These are phyloP conservation scores for Ennomos fuscantarius DNA, from an alignment of 2,888 invertebrate genomes.

Conservation along the genomic window DNA sequence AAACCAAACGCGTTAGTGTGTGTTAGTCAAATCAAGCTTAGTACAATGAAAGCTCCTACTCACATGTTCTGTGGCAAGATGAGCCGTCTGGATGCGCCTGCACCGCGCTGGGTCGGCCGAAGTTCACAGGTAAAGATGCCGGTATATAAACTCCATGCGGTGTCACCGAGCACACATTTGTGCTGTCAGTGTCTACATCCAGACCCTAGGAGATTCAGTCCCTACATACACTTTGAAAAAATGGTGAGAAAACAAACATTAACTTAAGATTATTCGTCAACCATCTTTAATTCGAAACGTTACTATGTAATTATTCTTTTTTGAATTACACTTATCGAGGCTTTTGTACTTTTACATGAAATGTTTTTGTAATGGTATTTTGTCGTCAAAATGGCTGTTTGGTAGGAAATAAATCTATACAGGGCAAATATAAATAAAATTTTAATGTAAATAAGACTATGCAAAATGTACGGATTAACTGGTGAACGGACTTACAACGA, in stretches of 20 bases:
- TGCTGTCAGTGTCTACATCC: conserved; percentile 66
- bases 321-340: no score
- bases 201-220: conserved; percentile 51
- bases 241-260: conserved; percentile 53
- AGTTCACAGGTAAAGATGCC: conserved; percentile 82
- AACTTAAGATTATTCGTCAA: not conserved
- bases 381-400: no score
- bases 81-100: conserved; percentile 67
- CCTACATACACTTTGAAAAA: conserved; percentile 46
- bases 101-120: conserved; percentile 69
- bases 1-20: conserved; percentile 34
- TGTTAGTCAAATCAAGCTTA: conserved; percentile 31
- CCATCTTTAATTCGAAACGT: no score
- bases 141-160: conserved; percentile 79
- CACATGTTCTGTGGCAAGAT: conserved; percentile 45
- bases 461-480: no score
- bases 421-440: no score
- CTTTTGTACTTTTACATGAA: no score
- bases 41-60: conserved; percentile 16
- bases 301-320: no score
- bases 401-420: no score
- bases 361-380: no score
- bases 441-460: no score
- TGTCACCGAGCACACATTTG: conserved; percentile 77
- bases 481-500: no score